These are phyloP conservation scores for Hyla sarda DNA, from an alignment of 2,113 vertebrate species.

Conservation along the genomic window DNA sequence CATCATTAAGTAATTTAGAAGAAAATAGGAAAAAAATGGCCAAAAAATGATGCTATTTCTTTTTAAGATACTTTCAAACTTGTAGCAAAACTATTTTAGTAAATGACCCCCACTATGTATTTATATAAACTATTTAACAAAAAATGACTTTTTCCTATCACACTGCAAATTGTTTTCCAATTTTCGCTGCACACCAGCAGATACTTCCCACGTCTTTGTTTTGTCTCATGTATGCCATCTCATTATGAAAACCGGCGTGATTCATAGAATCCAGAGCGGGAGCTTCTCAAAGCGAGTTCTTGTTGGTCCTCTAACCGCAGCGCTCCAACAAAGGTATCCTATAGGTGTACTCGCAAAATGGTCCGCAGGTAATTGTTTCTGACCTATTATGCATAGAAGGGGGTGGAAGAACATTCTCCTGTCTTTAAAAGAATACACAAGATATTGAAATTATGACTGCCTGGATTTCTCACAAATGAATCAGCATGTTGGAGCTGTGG, in stretches of 20 bases:
- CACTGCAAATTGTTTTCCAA: background rate
- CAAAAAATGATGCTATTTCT: no score
- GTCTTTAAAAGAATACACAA: constrained; percentile 7
- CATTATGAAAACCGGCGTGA: constrained; percentile 45
- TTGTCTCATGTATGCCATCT: constrained; percentile 13
- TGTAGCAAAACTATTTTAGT: background rate
- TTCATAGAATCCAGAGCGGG: background rate
- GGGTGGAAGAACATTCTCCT: constrained; percentile 2
- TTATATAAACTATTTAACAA: background rate
- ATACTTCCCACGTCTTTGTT: background rate
- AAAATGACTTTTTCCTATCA: constrained; percentile 9
- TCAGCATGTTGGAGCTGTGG: constrained; percentile 44
- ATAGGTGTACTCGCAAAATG: constrained; percentile 12
- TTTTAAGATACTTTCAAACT: background rate
- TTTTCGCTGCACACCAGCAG: constrained; percentile 1
- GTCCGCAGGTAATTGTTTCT: constrained; percentile 5
- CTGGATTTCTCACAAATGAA: constrained; percentile 28
- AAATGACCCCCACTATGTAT: background rate
- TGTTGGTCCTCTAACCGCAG: background rate
- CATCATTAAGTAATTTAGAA: no score
- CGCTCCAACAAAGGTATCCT: constrained; percentile 14
- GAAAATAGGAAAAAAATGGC: no score
- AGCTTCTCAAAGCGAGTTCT: constrained; percentile 1
- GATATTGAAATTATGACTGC: constrained; percentile 8
- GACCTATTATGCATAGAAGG: constrained; percentile 33